phyloP scores from a whole-genome alignment of 2,797 vertebrate species.

The Etheostoma nigrum region DNA sequence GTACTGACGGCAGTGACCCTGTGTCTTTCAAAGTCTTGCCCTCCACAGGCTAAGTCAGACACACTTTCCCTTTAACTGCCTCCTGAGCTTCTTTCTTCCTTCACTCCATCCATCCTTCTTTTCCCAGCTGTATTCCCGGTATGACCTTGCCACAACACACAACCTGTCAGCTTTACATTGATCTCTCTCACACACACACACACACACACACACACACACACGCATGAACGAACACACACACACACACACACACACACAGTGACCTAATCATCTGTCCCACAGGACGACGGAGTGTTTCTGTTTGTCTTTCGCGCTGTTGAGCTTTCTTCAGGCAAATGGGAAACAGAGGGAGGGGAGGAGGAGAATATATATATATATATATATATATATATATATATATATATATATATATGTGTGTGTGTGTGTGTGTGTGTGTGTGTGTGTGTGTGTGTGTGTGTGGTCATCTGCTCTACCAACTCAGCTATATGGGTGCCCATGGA shows the following conservation, averaged over 20 bases:
- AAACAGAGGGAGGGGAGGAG: background rate
- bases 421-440: too few species aligned
- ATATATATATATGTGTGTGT: too few species aligned
- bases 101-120: conserved; percentile 49
- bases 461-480: too few species aligned
- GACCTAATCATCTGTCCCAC: conserved; percentile 40
- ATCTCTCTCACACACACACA: conserved; percentile 44
- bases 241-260: conserved; percentile 17
- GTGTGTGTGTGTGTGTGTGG: too few species aligned
- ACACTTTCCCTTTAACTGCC: conserved; percentile 39
- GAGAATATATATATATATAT: too few species aligned
- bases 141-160: conserved; percentile 71
- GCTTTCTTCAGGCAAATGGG: conserved; percentile 46
- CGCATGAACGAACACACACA: conserved; percentile 11
- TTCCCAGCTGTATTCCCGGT: conserved; percentile 58
- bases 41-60: conserved; percentile 49
- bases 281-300: conserved; percentile 54
- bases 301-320: conserved; percentile 71
- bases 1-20: conserved; percentile 24
- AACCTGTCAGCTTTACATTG: conserved; percentile 64
- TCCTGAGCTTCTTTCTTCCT: conserved; percentile 34
- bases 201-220: conserved; percentile 4
- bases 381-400: too few species aligned
- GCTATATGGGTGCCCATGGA: conserved; percentile 8
- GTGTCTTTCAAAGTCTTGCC: conserved; percentile 61